Evolutionary conservation across 2,888 invertebrate genomes (phyloP), one percentile per base, ranked within the genome.

Genomic region (Sminthurinus aureus): DNA sequence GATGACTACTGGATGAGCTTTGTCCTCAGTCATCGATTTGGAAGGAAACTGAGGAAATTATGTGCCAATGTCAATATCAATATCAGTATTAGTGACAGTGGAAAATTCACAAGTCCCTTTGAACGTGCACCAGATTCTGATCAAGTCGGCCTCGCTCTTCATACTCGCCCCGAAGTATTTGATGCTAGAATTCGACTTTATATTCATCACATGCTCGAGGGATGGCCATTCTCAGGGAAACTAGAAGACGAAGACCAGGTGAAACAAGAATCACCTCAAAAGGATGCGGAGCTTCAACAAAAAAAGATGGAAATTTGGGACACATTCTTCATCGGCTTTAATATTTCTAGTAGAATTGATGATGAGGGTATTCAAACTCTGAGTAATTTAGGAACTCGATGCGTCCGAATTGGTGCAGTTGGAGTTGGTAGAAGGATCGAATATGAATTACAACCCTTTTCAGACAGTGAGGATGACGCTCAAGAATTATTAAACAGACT

Each of bases 1-100:
- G 85, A 85, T 71, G 85, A 85, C 66, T 86, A 86, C 73, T 86
- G 86, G 86, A 85, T 86, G 85, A 85, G 85, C 64, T 86, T 79
- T 75, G 51, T 86, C 0, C 75, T 85, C 4, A 85, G 51, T 64
- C 79, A 83, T 66, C 76, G 79, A 73, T 86, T 86, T 58, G 75
- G 81, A 13, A n/a, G 86, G n/a, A 84, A 85, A 20, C 69, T 86
- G 9, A 79, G 86, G 24, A 86, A 86, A 76, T 52, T 86, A 11
- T 85, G 12, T 15, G 8, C 38, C 38, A 38, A 38, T 38, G 6
- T 4, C 6, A 38, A 6, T 38, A 38, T 4, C 6, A 38, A 38
- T 38, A 38, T 4, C 6, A 38, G 6, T 38, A 38, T 4, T 38
- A 38, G 38, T 38, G 38, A 4, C 3, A 38, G 38, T 6, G 38